Evolutionary conservation across 2,888 invertebrate species (phyloP), one percentile per base, ranked within the genome.

Genomic region (Temnothorax unifasciatus): DNA sequence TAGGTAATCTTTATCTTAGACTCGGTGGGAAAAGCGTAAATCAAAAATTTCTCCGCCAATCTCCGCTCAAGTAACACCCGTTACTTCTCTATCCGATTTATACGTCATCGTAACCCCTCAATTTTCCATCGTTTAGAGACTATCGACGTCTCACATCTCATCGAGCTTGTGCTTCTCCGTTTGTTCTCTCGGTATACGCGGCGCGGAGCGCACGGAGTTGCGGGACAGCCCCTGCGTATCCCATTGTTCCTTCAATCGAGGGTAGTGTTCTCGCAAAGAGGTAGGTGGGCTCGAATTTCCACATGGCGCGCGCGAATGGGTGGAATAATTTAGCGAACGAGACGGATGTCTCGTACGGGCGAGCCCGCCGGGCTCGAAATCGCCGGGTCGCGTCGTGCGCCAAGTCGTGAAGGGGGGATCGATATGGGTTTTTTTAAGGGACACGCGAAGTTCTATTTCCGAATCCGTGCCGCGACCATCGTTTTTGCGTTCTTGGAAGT

Each of bases 261-360:
- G 83, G 82, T 63, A 76, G 75, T 59, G 87, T 85, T 87, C 83
- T 86, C 81, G 61, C 69, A 73, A 77, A 77, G 81, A 69, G 87
- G 69, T 81, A 69, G 89, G 81, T 81, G 54, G 81, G 73, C 47
- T 84, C 86, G 88, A 88, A 83, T 88, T 89, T 88, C 73, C 85
- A 79, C 85, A 76, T 79, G 77, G 79, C 44, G 59, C 52, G 83
- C 73, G 61, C 59, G 38, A 79, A 71, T 81, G 85, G 87, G 83
- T 83, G 89, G 89, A 87, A 88, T 88, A 88, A 89, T 88, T 88
- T 88, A 88, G 89, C 85, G 87, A 87, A 87, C 89, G 87, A 84
- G 86, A 88, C 87, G 88, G 87, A 89, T 87, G 85, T 85, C 87
- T 59, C 68, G 81, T 75, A 61, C 73, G 85, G 73, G 85, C 87